Evolutionary conservation across 2,113 vertebrate genomes (phyloP).

Genomic region (Onychostoma macrolepis): DNA sequence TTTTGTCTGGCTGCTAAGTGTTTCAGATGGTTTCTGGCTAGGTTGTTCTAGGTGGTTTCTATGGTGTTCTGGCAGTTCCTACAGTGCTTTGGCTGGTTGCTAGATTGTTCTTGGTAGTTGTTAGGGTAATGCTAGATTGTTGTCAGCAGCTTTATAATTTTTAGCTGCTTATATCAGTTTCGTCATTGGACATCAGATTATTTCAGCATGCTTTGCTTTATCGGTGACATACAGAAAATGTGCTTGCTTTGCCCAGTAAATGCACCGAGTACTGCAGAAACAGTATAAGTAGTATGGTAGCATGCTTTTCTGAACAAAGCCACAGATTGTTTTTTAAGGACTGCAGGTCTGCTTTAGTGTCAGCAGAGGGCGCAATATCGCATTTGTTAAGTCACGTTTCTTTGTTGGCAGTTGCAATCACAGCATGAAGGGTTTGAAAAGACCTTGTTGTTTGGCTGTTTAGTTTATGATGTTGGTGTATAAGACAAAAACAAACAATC

Average conservation of each 20-base stretch:
- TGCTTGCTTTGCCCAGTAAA: neutral
- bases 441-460: neutral
- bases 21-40: neutral
- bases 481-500: constrained; percentile 1
- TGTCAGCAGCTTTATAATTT: too few species aligned
- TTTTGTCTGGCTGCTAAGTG: too few species aligned
- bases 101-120: too few species aligned
- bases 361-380: neutral
- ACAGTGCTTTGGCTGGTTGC: too few species aligned
- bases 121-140: too few species aligned
- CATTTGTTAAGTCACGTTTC: neutral
- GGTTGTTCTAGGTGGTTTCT: neutral
- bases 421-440: neutral
- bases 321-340: neutral
- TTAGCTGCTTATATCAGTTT: too few species aligned
- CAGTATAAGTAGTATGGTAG: neutral
- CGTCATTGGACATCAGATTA: neutral
- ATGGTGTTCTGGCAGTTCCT: too few species aligned
- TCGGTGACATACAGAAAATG: neutral
- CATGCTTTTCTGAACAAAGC: neutral
- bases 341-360: neutral
- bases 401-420: neutral
- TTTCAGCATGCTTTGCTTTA: neutral
- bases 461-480: neutral
- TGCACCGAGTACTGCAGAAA: neutral